Conservation (phyloP, 2,113 vertebrate species). For the Phylloscopus trochilus region DNA sequence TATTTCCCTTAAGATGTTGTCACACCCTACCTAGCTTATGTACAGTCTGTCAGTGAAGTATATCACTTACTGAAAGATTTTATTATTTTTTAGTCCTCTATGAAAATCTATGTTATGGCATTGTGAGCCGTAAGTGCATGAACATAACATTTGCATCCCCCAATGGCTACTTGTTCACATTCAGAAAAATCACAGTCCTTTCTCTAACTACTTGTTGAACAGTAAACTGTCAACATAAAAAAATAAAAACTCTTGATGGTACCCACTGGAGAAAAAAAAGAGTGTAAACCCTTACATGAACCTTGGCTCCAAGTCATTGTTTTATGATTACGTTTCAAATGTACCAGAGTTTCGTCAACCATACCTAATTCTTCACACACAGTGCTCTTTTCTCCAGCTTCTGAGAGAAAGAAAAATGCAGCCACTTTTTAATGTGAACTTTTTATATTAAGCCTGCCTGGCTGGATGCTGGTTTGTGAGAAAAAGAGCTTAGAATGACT, state of each 20-base stretch:
- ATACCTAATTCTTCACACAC: background rate
- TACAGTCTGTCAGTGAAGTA: background rate
- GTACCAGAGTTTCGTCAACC: background rate
- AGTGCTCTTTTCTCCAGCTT: background rate
- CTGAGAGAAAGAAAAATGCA: background rate
- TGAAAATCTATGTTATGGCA: background rate
- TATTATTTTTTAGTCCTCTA: background rate
- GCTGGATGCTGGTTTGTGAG: background rate
- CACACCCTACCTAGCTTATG: background rate
- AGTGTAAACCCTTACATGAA: background rate
- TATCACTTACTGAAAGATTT: background rate
- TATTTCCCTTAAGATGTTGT: background rate
- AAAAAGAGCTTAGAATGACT: background rate
- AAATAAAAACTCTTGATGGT: background rate
- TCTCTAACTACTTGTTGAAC: background rate
- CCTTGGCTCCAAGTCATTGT: background rate
- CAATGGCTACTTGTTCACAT: background rate
- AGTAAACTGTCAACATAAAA: background rate
- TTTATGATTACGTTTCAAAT: slow-evolving; percentile 16
- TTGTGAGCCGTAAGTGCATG: background rate
- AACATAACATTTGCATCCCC: background rate
- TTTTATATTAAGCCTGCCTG: background rate
- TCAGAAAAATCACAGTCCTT: background rate
- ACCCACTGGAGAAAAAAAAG: background rate
- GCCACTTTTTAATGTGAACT: background rate